phyloP scores from a whole-genome alignment of 2,888 invertebrate genomes.

The Metallyticus violacea region DNA sequence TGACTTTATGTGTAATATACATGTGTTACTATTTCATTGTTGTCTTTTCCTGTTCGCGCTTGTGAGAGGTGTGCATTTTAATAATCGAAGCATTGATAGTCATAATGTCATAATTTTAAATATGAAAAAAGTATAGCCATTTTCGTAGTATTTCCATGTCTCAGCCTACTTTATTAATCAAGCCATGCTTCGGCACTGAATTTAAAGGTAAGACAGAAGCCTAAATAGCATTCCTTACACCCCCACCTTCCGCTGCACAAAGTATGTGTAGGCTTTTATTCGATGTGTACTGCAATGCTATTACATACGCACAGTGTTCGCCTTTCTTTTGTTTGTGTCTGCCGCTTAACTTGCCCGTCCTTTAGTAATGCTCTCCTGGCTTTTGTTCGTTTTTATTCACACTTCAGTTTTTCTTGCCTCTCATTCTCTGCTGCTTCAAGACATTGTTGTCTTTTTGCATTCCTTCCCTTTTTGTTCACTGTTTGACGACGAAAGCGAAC shows the following conservation, averaged over 20 bases:
- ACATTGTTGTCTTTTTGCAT: neutral
- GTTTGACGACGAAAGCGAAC: neutral
- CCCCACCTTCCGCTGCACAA: too few relatives aligned
- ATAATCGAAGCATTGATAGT: too few relatives aligned
- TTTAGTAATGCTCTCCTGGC: neutral
- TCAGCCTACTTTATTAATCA: too few relatives aligned
- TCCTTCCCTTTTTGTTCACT: neutral
- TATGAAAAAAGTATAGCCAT: too few relatives aligned
- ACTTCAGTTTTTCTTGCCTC: neutral
- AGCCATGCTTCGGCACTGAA: too few relatives aligned
- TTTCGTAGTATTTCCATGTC: too few relatives aligned
- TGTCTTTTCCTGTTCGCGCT: too few relatives aligned
- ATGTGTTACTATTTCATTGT: too few relatives aligned
- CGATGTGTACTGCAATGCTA: neutral
- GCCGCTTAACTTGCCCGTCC: neutral
- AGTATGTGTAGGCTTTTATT: neutral
- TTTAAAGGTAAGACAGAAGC: too few relatives aligned
- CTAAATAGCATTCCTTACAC: neutral
- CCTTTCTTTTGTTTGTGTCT: neutral
- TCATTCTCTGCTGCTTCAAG: neutral
- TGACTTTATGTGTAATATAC: too few relatives aligned
- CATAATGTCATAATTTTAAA: too few relatives aligned
- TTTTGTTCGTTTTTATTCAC: neutral
- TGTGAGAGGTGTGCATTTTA: too few relatives aligned
- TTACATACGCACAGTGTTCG: neutral